phyloP scores from a whole-genome alignment of 2,797 vertebrate species.

The Pangasius krempfi region DNA sequence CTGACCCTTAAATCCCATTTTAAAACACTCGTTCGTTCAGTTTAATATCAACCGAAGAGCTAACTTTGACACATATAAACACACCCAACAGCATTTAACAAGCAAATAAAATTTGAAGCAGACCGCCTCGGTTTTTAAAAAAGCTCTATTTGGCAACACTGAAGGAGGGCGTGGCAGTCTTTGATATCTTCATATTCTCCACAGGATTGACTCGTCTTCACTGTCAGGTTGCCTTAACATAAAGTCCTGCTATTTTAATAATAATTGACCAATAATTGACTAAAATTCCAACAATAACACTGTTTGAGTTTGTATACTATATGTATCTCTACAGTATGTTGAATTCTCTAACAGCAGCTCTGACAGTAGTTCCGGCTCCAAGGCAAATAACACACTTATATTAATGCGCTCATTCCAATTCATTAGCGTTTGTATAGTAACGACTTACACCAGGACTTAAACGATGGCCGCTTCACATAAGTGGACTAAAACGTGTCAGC shows the following conservation, averaged over 20 bases:
- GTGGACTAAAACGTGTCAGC: not conserved
- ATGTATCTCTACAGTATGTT: not conserved
- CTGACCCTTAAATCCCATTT: not conserved
- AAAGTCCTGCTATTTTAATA: not conserved
- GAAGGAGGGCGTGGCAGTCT: not conserved
- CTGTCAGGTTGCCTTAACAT: not conserved
- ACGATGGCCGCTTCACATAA: not conserved
- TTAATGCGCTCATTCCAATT: not conserved
- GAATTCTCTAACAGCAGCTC: not conserved
- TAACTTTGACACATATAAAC: rapidly evolving
- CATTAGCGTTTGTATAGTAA: not conserved
- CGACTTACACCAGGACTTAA: not conserved
- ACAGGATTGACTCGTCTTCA: not conserved
- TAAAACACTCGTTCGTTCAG: not conserved
- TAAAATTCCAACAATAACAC: not conserved
- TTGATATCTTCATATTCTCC: not conserved
- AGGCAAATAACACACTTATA: not conserved
- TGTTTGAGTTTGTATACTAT: not conserved
- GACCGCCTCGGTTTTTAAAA: not conserved
- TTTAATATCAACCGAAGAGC: not conserved
- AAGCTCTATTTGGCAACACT: not conserved
- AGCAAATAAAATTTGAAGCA: not conserved
- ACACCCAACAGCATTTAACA: not conserved
- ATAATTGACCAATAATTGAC: not conserved
- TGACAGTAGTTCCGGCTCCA: not conserved